Conservation (phyloP, 1,140 invertebrate genomes). For the Eueides isabella region DNA sequence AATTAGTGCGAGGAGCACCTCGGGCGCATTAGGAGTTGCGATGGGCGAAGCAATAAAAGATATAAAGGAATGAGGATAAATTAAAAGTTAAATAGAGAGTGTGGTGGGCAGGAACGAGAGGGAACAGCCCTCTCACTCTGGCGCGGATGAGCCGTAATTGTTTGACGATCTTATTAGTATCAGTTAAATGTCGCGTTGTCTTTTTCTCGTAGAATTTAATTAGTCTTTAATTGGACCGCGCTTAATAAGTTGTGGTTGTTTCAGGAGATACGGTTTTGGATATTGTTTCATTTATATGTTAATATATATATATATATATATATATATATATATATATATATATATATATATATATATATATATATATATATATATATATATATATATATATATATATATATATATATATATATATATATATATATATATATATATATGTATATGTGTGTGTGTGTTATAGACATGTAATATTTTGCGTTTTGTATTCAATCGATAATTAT, state of each 20-base stretch:
- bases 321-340: background rate
- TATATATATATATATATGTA: too few relatives aligned
- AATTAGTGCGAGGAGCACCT: constrained; percentile 80
- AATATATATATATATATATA: background rate
- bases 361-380: too few relatives aligned
- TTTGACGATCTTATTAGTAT: constrained; percentile 83
- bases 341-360: too few relatives aligned
- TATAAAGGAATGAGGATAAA: constrained; percentile 83
- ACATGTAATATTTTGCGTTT: too few relatives aligned
- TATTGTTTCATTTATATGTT: constrained; percentile 30
- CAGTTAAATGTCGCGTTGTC: constrained; percentile 79
- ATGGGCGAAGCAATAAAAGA: constrained; percentile 82
- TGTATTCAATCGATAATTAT: too few relatives aligned
- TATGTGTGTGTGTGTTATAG: too few relatives aligned
- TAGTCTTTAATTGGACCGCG: constrained; percentile 76
- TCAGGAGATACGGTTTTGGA: constrained; percentile 20
- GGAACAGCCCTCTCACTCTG: constrained; percentile 50
- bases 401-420: too few relatives aligned
- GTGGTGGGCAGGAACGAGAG: constrained; percentile 53
- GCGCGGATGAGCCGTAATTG: constrained; percentile 72
- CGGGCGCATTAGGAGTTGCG: constrained; percentile 80
- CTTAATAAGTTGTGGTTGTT: constrained; percentile 66
- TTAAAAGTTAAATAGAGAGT: constrained; percentile 82
- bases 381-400: too few relatives aligned
- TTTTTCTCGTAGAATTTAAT: constrained; percentile 80